Evolutionary conservation across 1,140 invertebrate species (phyloP).

Genomic region (Melipona quadrifasciata): DNA sequence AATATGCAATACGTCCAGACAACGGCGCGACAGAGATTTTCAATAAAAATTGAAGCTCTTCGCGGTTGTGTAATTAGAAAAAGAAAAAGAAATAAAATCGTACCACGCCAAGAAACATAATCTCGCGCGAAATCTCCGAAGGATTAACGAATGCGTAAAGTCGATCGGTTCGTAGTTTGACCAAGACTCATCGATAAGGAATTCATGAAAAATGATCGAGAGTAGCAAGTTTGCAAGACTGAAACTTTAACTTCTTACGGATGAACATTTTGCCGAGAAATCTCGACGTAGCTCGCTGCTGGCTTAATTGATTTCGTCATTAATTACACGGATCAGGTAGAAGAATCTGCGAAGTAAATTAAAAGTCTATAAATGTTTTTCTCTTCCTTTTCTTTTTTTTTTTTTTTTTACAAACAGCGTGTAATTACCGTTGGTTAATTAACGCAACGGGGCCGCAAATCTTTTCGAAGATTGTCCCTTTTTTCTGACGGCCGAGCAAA

Average conservation of each 20-base stretch:
- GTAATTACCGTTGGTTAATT: constrained; percentile 4
- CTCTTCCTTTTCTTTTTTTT: too few species aligned
- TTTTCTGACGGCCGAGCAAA: too few species aligned
- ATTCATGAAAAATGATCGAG: constrained; percentile 30
- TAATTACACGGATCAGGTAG: background rate
- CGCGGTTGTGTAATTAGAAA: too few species aligned
- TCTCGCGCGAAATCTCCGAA: background rate
- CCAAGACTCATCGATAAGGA: background rate
- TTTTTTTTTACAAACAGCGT: too few species aligned
- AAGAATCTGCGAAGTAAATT: background rate
- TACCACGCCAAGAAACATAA: background rate
- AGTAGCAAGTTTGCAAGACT: background rate
- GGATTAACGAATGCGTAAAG: background rate
- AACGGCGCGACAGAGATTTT: background rate
- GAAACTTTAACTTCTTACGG: background rate
- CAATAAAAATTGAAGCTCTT: background rate
- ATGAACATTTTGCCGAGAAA: background rate
- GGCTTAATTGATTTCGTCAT: constrained; percentile 1
- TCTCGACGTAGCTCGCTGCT: background rate
- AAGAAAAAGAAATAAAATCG: background rate
- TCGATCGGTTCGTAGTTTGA: background rate
- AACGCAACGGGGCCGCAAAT: too few species aligned
- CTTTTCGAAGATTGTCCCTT: too few species aligned
- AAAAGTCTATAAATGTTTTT: background rate
- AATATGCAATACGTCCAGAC: background rate